Evolutionary conservation across 2,113 vertebrate genomes (phyloP), one percentile per base, ranked within the genome.

Genomic region (Epinephelus lanceolatus): DNA sequence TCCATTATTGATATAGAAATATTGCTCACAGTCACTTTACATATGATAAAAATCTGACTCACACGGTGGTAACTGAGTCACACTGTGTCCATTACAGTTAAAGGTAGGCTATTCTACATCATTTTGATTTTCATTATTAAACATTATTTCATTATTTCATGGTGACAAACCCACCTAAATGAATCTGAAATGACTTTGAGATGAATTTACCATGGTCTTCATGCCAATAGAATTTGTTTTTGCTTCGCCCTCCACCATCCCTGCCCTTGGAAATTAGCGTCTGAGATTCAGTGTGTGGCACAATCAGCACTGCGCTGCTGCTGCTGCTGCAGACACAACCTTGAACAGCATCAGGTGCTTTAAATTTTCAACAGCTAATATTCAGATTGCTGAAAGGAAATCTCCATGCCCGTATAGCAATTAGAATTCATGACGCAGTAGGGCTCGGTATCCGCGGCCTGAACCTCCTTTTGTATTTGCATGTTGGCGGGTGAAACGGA

Each of bases 341-440:
- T 86, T 82, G 83, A 83, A 65, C 42, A 81, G 62, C 21, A 78
- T 71, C 42, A 68, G 33, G 19, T 57, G 73, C 57, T 86, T 89
- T 74, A 61, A 62, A 66, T 62, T 88, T 86, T 81, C 45, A 89
- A 25, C 52, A 74, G 67, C 61, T 76, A 60, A 76, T 82, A 82
- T 78, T 84, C 65, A 30, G n/a, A 25, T 55, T 69, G 51, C 85
- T 87, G 84, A 55, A 73, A 71, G 67, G 53, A 86, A 87, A 78
- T 77, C 52, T 70, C 23, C 45, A 71, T 21, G 51, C 30, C 42
- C 37, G 17, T 75, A 33, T n/a, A 30, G 68, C 56, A 72, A 30
- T 83, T 90, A 75, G 0, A 76, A 82, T 84, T 86, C 68, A 72
- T 1, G 5, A 21, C 42, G 72, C 62, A 62, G 71, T 3, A 14